These are phyloP conservation scores for Drosophila limbata DNA, from an alignment of 2,888 invertebrate species.

Conservation along the genomic window DNA sequence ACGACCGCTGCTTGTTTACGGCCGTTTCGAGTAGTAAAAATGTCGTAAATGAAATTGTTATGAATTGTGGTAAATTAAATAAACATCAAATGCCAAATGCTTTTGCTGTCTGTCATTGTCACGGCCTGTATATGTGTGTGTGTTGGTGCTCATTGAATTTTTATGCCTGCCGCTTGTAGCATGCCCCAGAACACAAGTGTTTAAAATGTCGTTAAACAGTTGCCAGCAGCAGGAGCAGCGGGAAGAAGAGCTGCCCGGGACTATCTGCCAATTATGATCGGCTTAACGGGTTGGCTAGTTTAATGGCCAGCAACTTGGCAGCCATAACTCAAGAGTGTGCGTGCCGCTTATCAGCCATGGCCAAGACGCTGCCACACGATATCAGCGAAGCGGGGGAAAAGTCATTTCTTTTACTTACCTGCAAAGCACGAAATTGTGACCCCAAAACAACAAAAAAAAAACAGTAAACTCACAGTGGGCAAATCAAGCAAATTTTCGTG, in stretches of 20 bases:
- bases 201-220: slow-evolving; percentile 73
- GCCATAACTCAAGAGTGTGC: slow-evolving; percentile 63
- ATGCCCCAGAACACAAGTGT: slow-evolving; percentile 53
- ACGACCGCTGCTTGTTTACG: slow-evolving; percentile 64
- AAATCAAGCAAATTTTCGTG: not conserved
- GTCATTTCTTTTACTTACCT: slow-evolving; percentile 58
- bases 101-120: slow-evolving; percentile 33
- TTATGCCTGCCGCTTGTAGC: slow-evolving; percentile 24
- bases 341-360: slow-evolving; percentile 65
- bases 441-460: slow-evolving; percentile 52
- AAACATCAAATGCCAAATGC: slow-evolving; percentile 75
- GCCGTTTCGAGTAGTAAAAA: slow-evolving; percentile 71
- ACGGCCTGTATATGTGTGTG: slow-evolving; percentile 5
- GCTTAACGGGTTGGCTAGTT: slow-evolving; percentile 50
- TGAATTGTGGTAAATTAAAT: slow-evolving; percentile 81
- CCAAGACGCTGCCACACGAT: slow-evolving; percentile 60
- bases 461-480: slow-evolving; percentile 19
- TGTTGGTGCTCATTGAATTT: slow-evolving; percentile 53
- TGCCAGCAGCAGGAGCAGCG: not conserved
- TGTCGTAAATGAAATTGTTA: slow-evolving; percentile 82
- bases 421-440: slow-evolving; percentile 71
- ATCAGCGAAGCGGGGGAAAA: slow-evolving; percentile 50
- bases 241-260: not conserved
- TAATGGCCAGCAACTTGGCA: slow-evolving; percentile 56
- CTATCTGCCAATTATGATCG: slow-evolving; percentile 55